Base-by-base conservation (phyloP, 2,797 vertebrate species). In the Pogonophryne albipinna region DNA sequence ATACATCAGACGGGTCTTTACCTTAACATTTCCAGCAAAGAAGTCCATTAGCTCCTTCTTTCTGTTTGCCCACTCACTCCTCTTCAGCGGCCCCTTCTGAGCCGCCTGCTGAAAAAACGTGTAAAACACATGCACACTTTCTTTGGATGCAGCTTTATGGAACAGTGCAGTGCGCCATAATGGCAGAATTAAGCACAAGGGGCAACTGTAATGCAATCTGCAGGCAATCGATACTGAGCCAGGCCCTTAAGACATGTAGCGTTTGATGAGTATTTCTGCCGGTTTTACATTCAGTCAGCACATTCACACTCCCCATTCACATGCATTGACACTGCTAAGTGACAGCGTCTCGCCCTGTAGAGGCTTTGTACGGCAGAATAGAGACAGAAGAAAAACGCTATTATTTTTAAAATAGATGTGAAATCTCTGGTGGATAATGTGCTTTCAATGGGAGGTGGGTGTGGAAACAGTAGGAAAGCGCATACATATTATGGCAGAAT, bases 231-330 rank as follows among this genome's bases (percentile, higher is more conserved):
- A 93, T 92, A 90, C 82, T 3, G 76, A 88, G 91, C 92, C 92
- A 94, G 91, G 90, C 93, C 93, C 93, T 92, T 92, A 90, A 94
- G 94, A 95, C 92, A 94, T 90, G 71, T 78, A 88, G 84, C 85
- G 70, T 87, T 92, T 91, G 91, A 93, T 91, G 89, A 91, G 89
- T 88, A 87, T 92, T 93, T 91, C 90, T 88, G 85, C 89, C 79
- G 47, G 69, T 91, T 93, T 91, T 91, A 80, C 88, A 90, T 93
- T 93, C 91, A 92, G 91, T 94, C 92, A 94, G 93, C 90, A 95
- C 79, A 92, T 93, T 94, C 87, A 84, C 90, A 80, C 84, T 83
- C 66, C 82, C 89, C 82, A 89, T 93, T 92, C 84, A 92, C 82
- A 90, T 66, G 60, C 90, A 87, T 87, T 93, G 87, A 93, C 91